Evolutionary conservation across 2,888 invertebrate genomes (phyloP), one percentile per base, ranked within the genome.

Genomic region (Emmelina monodactyla): DNA sequence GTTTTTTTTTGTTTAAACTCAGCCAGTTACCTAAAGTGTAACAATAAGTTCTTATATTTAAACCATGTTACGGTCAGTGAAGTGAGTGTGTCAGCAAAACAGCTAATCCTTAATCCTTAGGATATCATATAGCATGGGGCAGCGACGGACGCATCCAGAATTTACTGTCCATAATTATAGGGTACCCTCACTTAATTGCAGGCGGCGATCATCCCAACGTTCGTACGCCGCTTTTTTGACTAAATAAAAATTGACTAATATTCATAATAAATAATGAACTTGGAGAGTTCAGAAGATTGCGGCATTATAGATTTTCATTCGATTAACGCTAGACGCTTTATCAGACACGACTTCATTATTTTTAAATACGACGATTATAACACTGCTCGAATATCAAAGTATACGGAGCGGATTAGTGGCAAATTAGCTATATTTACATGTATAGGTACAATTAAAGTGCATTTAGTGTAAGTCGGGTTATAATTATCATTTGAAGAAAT

Each of bases 131-230:
- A 75, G 72, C 65, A 65, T 51, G 44, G 50, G 55, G 51, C 49
- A 58, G 51, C 58, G 55, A 13, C 14, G 14, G 28, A 82, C 83
- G 83, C 83, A 83, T 85, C 85, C 83, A 84, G 84, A 85, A 88
- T 88, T 88, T 88, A 88, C 88, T 87, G 88, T 83, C 87, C 87
- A 85, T 88, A 88, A 88, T 88, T 88, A 88, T 85, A 88, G 88
- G 88, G 88, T 88, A 84, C 83, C 75, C 82, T 82, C 85, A 85
- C 86, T 88, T 88, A 88, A 88, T 88, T 88, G 88, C 87, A 86
- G 86, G 69, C 82, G 76, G 50, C 56, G 55, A 56, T 55, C 63
- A 63, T 50, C 65, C 63, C 61, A 60, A 53, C 59, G 62, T 12
- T 62, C 66, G 66, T 57, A 64, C 53, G 52, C 54, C 62, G 62